Conservation (phyloP, 2,113 vertebrate species). For the Eira barbara region DNA sequence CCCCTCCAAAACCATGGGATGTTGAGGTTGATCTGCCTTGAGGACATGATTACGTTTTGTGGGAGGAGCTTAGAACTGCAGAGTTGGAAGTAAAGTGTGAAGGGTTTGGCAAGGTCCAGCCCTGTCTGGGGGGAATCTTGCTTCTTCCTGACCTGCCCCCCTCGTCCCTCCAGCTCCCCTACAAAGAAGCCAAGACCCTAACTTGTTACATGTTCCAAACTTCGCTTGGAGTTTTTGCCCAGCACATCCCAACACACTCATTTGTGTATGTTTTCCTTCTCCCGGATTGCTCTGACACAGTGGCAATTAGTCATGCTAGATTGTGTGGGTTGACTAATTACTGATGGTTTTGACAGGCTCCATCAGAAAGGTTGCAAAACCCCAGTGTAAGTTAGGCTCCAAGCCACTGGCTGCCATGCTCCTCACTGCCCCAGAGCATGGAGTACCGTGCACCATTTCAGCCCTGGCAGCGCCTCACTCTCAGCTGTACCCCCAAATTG, state of each 20-base stretch:
- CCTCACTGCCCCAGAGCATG: fast-evolving
- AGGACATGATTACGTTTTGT: neutral
- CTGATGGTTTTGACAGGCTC: constrained; percentile 10
- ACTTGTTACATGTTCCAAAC: neutral
- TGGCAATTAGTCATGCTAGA: constrained; percentile 19
- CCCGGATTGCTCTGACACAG: neutral
- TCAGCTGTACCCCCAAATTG: constrained; percentile 20
- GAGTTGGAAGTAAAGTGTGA: neutral
- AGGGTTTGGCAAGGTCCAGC: neutral
- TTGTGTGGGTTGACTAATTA: neutral
- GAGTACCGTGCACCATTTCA: neutral
- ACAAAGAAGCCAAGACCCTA: neutral
- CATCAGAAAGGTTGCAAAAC: neutral
- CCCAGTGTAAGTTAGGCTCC: neutral
- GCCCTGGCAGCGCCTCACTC: neutral
- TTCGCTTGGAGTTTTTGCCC: neutral
- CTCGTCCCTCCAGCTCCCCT: neutral
- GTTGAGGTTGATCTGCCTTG: neutral
- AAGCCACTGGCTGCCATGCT: neutral
- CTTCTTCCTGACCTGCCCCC: neutral
- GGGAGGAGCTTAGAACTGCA: neutral
- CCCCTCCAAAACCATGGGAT: neutral
- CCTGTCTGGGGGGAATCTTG: neutral
- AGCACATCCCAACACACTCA: neutral
- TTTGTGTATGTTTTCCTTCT: neutral